A percentile compares a stretch with the other conserved stretches of the same genome.
Evolutionary conservation across 2,888 invertebrate species (phyloP).

Genomic region (Platynereis dumerilii): DNA sequence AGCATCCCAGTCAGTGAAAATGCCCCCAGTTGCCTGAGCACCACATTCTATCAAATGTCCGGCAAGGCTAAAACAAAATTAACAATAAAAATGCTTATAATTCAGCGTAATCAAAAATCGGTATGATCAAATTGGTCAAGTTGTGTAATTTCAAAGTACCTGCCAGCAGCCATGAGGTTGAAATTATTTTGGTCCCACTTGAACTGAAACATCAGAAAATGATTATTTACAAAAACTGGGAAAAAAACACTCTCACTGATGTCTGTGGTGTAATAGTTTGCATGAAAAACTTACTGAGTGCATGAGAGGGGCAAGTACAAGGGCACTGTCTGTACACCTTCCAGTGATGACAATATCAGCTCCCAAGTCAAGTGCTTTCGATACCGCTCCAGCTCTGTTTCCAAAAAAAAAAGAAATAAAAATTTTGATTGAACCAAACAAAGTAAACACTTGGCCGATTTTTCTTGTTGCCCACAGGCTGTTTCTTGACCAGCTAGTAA

Average conservation of each 20-base stretch:
- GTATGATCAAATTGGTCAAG: background rate
- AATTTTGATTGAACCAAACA: background rate
- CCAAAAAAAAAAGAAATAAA: conserved; percentile 7
- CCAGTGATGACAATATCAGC: conserved; percentile 68
- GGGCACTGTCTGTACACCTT: conserved; percentile 66
- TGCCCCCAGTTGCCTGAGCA: conserved; percentile 66
- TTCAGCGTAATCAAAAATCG: background rate
- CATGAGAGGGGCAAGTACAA: conserved; percentile 65
- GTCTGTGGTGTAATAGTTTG: too few species aligned
- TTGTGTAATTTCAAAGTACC: conserved; percentile 42
- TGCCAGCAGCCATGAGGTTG: conserved; percentile 64
- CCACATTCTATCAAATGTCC: conserved; percentile 68
- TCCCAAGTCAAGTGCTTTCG: conserved; percentile 63
- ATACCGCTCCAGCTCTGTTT: conserved; percentile 64
- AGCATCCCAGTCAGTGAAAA: conserved; percentile 66
- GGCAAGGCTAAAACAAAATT: conserved; percentile 59
- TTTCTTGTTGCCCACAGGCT: too few species aligned
- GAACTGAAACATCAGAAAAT: conserved; percentile 56
- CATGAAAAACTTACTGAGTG: conserved; percentile 46
- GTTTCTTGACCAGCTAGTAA: too few species aligned
- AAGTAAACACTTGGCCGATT: background rate
- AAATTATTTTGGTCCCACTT: conserved; percentile 63
- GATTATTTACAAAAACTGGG: too few species aligned
- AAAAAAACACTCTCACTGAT: too few species aligned
- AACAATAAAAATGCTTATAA: background rate